phyloP scores from a whole-genome alignment of 1,140 invertebrate genomes.

The Cherax destructor region DNA sequence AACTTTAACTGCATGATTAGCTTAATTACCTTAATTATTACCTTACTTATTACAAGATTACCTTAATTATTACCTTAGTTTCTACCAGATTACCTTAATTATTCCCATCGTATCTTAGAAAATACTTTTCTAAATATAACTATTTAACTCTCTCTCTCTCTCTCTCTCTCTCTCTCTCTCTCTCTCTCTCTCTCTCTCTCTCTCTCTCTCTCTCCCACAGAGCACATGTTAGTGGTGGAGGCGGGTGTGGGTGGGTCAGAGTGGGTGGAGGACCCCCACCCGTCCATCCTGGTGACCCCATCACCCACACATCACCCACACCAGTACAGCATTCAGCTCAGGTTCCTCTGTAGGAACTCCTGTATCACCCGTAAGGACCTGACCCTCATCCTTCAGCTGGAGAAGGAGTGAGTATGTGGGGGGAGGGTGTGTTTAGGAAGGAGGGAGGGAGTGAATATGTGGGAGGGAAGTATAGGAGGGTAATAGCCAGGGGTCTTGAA shows the following conservation, averaged over 20 bases:
- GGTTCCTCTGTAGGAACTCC: constrained; percentile 57
- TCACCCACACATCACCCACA: neutral
- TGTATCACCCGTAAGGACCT: constrained; percentile 52
- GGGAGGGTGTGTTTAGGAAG: neutral
- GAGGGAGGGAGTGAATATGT: constrained; percentile 34
- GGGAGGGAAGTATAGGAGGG: no score
- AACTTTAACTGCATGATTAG: neutral
- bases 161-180: neutral
- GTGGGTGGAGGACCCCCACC: constrained; percentile 36
- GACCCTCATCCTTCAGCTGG: constrained; percentile 49
- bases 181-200: neutral
- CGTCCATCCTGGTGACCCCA: constrained; percentile 30
- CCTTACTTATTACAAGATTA: neutral
- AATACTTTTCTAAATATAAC: no score
- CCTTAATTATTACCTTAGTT: no score
- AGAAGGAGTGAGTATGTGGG: constrained; percentile 35
- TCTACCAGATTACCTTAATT: no score
- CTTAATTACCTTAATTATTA: neutral
- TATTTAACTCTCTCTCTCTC: neutral
- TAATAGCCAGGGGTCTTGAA: no score
- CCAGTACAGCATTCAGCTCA: constrained; percentile 41
- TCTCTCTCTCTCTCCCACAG: neutral
- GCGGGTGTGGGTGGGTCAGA: neutral
- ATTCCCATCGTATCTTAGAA: no score
- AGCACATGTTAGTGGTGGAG: constrained; percentile 50